Percentiles rank a stretch among this genome's conserved stretches.
Conservation (phyloP, 2,888 invertebrate genomes). For the Ashinkailepas kermadecensis region DNA sequence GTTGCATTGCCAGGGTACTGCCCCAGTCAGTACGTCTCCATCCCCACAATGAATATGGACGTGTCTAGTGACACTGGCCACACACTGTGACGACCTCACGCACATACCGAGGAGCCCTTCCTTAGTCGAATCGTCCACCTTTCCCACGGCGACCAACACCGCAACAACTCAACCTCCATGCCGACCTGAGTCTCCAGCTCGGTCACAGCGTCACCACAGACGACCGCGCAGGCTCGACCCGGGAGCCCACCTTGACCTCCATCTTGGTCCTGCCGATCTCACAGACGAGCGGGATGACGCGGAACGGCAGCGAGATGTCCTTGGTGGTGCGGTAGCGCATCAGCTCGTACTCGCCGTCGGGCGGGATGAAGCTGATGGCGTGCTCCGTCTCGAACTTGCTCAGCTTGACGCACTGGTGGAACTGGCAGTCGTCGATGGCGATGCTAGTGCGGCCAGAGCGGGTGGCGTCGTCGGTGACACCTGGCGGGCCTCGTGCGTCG, state of each 20-base stretch:
- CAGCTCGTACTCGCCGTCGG: conserved; percentile 98
- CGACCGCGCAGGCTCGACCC: no score
- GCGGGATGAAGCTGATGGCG: conserved; percentile 99
- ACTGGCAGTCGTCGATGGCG: conserved; percentile 99
- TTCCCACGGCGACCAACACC: no score
- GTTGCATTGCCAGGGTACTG: no score
- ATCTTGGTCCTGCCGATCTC: conserved; percentile 98
- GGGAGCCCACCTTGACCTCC: conserved; percentile 79
- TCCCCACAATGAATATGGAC: no score
- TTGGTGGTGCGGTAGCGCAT: conserved; percentile 99
- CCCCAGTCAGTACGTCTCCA: no score
- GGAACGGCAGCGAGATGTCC: conserved; percentile 98
- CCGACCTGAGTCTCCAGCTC: no score
- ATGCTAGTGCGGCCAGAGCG: conserved; percentile 95
- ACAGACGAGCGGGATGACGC: conserved; percentile 95
- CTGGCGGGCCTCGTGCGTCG: conserved; percentile 40
- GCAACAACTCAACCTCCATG: no score
- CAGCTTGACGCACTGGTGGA: conserved; percentile 98
- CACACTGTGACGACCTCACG: no score
- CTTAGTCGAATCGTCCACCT: no score
- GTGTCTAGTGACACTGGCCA: no score
- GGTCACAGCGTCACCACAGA: no score
- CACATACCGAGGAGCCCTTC: no score
- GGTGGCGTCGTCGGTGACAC: conserved; percentile 61
- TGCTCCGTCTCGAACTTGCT: conserved; percentile 99